Conservation (phyloP, 1,140 invertebrate species). For the Brachionus asplanchnoidis region DNA sequence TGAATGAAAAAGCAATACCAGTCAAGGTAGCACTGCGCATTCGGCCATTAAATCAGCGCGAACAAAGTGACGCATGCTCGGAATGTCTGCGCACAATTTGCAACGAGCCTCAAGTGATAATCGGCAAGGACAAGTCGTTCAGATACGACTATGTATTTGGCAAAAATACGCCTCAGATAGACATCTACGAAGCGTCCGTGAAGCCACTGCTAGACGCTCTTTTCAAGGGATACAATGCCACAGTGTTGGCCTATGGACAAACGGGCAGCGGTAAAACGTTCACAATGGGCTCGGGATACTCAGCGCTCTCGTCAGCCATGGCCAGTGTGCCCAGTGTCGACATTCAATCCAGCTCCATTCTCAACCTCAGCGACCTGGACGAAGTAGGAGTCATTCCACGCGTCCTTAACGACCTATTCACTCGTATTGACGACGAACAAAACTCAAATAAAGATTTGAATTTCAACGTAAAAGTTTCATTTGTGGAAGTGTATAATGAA, state of each 20-base stretch:
- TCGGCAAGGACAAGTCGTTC: slow-evolving; percentile 79
- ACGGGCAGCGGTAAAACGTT: slow-evolving; percentile 73
- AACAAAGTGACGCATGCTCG: slow-evolving; percentile 59
- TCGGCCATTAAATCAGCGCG: slow-evolving; percentile 69
- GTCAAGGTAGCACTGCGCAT: slow-evolving; percentile 70
- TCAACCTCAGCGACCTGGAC: slow-evolving; percentile 14
- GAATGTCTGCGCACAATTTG: slow-evolving; percentile 49
- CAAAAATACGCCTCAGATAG: slow-evolving; percentile 64
- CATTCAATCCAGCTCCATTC: not conserved
- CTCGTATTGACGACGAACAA: slow-evolving; percentile 23
- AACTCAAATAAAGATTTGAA: not conserved
- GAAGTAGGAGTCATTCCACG: slow-evolving; percentile 35
- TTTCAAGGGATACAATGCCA: slow-evolving; percentile 55
- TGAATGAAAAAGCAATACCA: slow-evolving; percentile 31
- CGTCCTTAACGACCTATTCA: slow-evolving; percentile 30
- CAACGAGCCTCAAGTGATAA: slow-evolving; percentile 54
- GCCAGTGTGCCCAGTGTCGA: not conserved
- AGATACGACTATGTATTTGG: slow-evolving; percentile 82
- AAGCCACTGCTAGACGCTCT: slow-evolving; percentile 65
- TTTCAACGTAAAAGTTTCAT: slow-evolving; percentile 3
- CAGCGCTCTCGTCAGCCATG: slow-evolving; percentile 17
- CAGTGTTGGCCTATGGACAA: slow-evolving; percentile 71
- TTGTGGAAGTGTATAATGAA: slow-evolving; percentile 40
- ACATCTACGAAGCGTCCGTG: slow-evolving; percentile 73
- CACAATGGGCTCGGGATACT: slow-evolving; percentile 62